phyloP scores from a whole-genome alignment of 2,888 invertebrate genomes.

The Drosophila kambysellisi region DNA sequence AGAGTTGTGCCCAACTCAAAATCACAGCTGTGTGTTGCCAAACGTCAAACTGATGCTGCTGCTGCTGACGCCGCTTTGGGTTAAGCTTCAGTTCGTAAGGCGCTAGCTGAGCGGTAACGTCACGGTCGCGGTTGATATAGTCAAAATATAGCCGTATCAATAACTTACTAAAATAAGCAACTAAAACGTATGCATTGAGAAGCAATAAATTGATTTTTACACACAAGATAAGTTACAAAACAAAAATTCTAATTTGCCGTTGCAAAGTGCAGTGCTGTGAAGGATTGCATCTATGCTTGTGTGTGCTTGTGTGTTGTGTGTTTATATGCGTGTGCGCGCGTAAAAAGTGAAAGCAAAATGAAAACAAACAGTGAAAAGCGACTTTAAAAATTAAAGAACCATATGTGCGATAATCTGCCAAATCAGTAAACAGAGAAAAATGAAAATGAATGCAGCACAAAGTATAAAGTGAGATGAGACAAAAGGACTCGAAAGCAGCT shows the following conservation, averaged over 20 bases:
- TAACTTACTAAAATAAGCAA: constrained; percentile 12
- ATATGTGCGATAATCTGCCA: constrained; percentile 18
- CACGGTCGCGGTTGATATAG: constrained; percentile 48
- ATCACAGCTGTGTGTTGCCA: constrained; percentile 71
- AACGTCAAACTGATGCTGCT: constrained; percentile 71
- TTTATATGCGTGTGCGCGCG: constrained; percentile 41
- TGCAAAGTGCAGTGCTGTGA: background rate
- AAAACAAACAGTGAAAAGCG: constrained; percentile 28
- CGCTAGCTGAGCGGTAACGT: constrained; percentile 74
- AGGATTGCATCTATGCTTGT: constrained; percentile 1
- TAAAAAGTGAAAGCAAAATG: constrained; percentile 42
- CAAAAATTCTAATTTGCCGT: constrained; percentile 2
- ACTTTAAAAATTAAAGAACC: constrained; percentile 20
- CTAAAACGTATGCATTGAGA: constrained; percentile 27
- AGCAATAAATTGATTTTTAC: constrained; percentile 21
- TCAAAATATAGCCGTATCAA: background rate
- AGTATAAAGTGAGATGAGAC: constrained; percentile 41
- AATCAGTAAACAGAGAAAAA: constrained; percentile 50
- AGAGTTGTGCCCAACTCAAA: constrained; percentile 33
- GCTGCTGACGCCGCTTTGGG: constrained; percentile 22
- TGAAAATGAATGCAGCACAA: constrained; percentile 26
- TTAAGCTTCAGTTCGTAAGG: constrained; percentile 70
- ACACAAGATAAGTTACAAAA: background rate
- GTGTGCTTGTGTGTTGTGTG: background rate
- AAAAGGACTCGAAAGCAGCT: constrained; percentile 50